Evolutionary conservation across 2,113 vertebrate species (phyloP).

Genomic region (Hemiscyllium ocellatum): DNA sequence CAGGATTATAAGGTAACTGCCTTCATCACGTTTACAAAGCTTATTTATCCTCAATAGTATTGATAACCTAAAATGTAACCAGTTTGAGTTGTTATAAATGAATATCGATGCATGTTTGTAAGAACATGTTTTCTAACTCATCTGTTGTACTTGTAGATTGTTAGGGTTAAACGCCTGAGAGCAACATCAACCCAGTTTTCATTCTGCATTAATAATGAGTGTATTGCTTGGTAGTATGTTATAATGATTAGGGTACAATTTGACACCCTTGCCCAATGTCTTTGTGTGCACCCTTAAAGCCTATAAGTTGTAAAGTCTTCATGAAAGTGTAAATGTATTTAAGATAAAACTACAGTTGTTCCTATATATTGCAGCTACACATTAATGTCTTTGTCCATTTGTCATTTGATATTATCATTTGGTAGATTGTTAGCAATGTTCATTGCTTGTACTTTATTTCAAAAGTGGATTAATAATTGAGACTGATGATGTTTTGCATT

Average conservation of each 20-base stretch:
- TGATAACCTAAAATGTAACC: neutral
- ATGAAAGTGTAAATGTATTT: neutral
- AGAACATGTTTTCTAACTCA: neutral
- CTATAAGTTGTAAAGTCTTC: neutral
- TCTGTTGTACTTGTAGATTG: neutral
- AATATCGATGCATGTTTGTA: neutral
- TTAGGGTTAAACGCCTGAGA: neutral
- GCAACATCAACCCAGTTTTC: neutral
- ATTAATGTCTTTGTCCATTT: neutral
- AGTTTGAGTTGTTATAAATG: neutral
- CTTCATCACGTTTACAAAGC: neutral
- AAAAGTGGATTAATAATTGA: neutral
- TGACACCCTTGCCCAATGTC: neutral
- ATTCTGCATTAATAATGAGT: neutral
- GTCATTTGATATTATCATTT: neutral
- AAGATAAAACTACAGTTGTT: neutral
- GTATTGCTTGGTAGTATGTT: neutral
- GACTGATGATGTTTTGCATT: neutral
- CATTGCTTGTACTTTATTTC: neutral
- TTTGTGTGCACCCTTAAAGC: neutral
- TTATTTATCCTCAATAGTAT: neutral
- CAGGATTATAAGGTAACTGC: constrained; percentile 77
- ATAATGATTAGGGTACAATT: too few species aligned
- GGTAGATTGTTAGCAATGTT: neutral
- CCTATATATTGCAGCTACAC: neutral